These are phyloP conservation scores for Diabrotica virgifera DNA, from an alignment of 1,140 invertebrate species.

Conservation along the genomic window DNA sequence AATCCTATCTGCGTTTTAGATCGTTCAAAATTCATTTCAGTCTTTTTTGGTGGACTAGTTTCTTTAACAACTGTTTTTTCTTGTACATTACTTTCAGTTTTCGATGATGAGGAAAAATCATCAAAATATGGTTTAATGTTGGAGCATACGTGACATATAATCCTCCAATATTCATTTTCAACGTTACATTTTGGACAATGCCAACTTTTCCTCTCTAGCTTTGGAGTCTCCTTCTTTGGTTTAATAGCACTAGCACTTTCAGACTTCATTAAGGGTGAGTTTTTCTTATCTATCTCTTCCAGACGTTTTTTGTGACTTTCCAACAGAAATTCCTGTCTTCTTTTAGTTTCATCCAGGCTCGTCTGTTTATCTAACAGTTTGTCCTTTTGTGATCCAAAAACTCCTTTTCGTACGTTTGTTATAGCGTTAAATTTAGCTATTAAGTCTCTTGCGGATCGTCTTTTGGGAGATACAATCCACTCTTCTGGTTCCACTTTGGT, in stretches of 20 bases:
- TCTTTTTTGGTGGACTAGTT: constrained; percentile 22
- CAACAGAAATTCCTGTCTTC: constrained; percentile 33
- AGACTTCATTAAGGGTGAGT: constrained; percentile 38
- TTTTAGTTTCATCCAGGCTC: constrained; percentile 29
- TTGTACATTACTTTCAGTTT: constrained; percentile 26
- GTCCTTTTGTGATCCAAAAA: constrained; percentile 43
- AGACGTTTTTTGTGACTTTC: constrained; percentile 37
- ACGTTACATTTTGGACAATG: constrained; percentile 55
- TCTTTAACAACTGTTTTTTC: constrained; percentile 20
- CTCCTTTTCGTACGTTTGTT: constrained; percentile 56
- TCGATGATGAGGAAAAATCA: constrained; percentile 35
- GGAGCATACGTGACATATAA: constrained; percentile 57
- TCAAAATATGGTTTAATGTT: constrained; percentile 48
- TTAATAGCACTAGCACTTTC: constrained; percentile 40
- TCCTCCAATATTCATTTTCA: constrained; percentile 56
- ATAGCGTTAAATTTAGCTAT: constrained; percentile 65
- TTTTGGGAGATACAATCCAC: constrained; percentile 47
- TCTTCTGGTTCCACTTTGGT: constrained; percentile 43
- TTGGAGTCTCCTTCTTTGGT: constrained; percentile 34
- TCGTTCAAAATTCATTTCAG: constrained; percentile 36
- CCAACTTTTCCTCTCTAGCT: constrained; percentile 48
- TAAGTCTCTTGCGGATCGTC: constrained; percentile 54
- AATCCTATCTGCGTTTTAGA: constrained; percentile 47
- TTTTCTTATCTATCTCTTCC: constrained; percentile 38
- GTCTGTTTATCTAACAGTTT: constrained; percentile 38